Percentiles rank a stretch among this genome's conserved stretches.
phyloP scores from a whole-genome alignment of 1,140 invertebrate species.

The Temnothorax curvispinosus region DNA sequence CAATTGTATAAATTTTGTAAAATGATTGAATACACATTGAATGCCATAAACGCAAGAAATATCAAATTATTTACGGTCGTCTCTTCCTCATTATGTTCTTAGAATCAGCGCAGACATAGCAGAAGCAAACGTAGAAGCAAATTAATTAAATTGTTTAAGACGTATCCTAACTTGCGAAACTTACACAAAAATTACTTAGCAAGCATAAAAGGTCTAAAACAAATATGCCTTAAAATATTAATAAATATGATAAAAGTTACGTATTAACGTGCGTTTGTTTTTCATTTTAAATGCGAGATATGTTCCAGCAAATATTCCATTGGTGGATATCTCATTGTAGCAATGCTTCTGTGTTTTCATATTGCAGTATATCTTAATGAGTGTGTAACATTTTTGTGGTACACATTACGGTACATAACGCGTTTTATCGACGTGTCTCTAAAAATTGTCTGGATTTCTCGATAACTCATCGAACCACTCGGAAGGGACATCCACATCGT shows the following conservation, averaged over 20 bases:
- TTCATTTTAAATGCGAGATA: neutral
- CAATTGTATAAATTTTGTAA: slow-evolving; percentile 9
- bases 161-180: neutral
- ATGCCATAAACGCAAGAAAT: neutral
- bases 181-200: slow-evolving; percentile 12
- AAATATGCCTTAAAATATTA: neutral
- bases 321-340: neutral
- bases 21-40: slow-evolving; percentile 3
- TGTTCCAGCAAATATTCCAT: neutral
- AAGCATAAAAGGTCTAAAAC: neutral
- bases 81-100: slow-evolving; percentile 2
- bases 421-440: neutral
- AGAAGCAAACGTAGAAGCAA: slow-evolving; percentile 36
- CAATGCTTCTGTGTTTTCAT: no score
- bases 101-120: neutral
- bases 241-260: neutral
- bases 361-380: neutral
- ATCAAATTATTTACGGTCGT: neutral
- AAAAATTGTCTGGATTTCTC: neutral
- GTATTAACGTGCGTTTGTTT: neutral
- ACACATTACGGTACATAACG: neutral
- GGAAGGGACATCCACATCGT: neutral
- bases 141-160: slow-evolving; percentile 34
- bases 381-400: neutral
- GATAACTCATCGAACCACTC: neutral